Base-by-base conservation (phyloP, 1,140 invertebrate genomes). In the Cataglyphis hispanica region DNA sequence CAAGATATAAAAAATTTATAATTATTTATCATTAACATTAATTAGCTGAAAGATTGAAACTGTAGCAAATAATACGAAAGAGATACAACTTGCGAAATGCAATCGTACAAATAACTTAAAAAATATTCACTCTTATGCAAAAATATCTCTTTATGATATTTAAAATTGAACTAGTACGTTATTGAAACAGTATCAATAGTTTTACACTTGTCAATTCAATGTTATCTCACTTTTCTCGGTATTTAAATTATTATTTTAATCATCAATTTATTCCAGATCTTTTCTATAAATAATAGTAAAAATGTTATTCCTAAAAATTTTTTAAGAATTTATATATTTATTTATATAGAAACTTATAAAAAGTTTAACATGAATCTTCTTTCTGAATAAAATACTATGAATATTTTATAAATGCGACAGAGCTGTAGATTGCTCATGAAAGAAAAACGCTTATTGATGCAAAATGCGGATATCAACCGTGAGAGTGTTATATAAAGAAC, bases 401-500 rank as follows among this genome's bases (percentile, higher is more conserved):
- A n/a, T 16, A 25, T 37, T 40, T 64, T 56, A 56, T 31, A 37
- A 50, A 40, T 37, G 31, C 22, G 8, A 25, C 53, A 43, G 34
- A 43, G 34, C n/a, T 64, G 40, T 22, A 11, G 13, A 72, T 43
- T 40, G 50, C 40, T 50, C 5, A 46, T 50, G 31, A 87, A 53
- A 81, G n/a, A 40, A 37, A 40, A 37, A n/a, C n/a, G 25, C 34
- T 37, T 46, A 83, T 74, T 83, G 37, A 61, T 83, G 67, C 78
- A 74, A 83, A 81, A 60, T 27, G 67, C 53, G 67, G 31, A 50
- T 72, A 83, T 74, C 69, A 72, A 40, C 53, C 34, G 53, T 37
- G 43, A 58, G 13, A 37, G 2, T 58, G 34, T 83, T 83, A 83
- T 83, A 83, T 83, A 83, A 83, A 83, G 66, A 74, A 72, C 78